phyloP scores from a whole-genome alignment of 2,113 vertebrate genomes.

The Perca fluviatilis region DNA sequence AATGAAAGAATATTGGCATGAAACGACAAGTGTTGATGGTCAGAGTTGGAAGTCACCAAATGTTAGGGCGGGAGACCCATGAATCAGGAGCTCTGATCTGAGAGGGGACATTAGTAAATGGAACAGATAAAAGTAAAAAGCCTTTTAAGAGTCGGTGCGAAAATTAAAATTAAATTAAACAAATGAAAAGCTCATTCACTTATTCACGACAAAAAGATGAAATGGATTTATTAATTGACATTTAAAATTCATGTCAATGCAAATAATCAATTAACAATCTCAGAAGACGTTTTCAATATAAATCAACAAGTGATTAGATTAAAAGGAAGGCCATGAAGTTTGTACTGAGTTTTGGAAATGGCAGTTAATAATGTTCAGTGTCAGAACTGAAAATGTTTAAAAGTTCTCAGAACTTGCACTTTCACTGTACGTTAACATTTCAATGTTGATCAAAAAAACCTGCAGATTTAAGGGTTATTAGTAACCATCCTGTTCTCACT shows the following conservation, averaged over 20 bases:
- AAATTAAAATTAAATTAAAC: too few relatives aligned
- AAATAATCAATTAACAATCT: neutral
- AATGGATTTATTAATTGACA: conserved; percentile 6
- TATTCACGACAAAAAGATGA: neutral
- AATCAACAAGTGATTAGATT: neutral
- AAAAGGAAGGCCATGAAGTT: neutral
- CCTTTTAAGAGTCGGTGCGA: neutral
- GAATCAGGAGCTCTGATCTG: neutral
- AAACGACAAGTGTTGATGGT: neutral
- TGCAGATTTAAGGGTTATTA: too few relatives aligned
- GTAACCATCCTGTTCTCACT: too few relatives aligned
- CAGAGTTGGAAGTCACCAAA: neutral
- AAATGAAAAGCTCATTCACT: neutral
- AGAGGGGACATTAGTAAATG: neutral
- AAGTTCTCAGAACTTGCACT: too few relatives aligned
- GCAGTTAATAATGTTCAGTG: neutral
- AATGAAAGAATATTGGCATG: too few relatives aligned
- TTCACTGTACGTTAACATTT: too few relatives aligned
- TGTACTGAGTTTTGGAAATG: neutral
- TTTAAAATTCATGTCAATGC: neutral
- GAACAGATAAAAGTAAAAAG: neutral
- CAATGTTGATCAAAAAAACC: too few relatives aligned
- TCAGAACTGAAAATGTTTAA: neutral
- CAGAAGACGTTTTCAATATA: neutral
- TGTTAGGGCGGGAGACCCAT: neutral